Evolutionary conservation across 1,140 invertebrate species (phyloP), one percentile per base, ranked within the genome.

Genomic region (Bombyx mandarina): DNA sequence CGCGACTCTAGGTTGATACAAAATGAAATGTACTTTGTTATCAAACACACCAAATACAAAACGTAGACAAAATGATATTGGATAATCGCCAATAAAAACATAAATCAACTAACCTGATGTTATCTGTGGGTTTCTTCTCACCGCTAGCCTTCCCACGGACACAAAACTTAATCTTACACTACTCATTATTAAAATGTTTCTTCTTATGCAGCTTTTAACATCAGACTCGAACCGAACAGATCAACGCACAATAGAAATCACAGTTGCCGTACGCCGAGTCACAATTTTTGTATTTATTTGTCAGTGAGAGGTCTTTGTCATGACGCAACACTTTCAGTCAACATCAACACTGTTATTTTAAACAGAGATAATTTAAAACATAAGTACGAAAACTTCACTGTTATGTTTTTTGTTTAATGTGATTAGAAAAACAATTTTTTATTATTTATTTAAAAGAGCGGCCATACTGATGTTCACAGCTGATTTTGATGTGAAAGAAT

Each of bases 251-350:
- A 70, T 77, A 73, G 73, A 75, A 86, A 78, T 82, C 66, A 73
- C 69, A 63, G 65, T 71, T 62, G 70, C 66, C 67, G 71, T 75
- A 81, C 75, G 72, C 51, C 69, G 63, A 76, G 69, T 77, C 69
- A 68, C 77, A 76, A 79, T 78, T 84, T 77, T 79, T 83, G 74
- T 85, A 83, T 83, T 84, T 86, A 71, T 84, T 83, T 84, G 81
- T 85, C 81, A 84, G 82, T 78, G 80, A 85, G 80, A 82, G 82
- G 77, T 75, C 67, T 82, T 77, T 83, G 82, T 86, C 83, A 86
- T 86, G 83, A 86, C 83, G 82, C 83, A 86, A 86, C 83, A 85
- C 79, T 81, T 86, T 85, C 79, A 82, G 73, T 79, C 79, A 82
- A 82, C 77, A 78, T 75, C 77, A 83, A 86, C 77, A 75, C 71